These are phyloP conservation scores for Cryptophagus acutangulus DNA, from an alignment of 2,888 invertebrate species.

Conservation along the genomic window DNA sequence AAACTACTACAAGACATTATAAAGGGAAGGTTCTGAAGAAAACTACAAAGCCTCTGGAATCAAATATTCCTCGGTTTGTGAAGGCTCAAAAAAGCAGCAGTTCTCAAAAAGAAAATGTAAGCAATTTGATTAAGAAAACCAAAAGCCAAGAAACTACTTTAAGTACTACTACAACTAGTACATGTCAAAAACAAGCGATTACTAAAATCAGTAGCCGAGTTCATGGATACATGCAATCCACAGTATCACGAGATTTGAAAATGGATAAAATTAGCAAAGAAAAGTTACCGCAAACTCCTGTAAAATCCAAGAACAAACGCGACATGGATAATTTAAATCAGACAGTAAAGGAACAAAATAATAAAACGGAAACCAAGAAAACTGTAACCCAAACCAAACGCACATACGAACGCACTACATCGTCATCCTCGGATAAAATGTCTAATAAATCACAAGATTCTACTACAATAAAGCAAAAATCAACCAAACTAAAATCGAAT, in stretches of 20 bases:
- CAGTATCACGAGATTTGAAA: constrained; percentile 55
- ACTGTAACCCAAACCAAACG: constrained; percentile 16
- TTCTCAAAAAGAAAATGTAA: constrained; percentile 14
- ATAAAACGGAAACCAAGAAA: constrained; percentile 6
- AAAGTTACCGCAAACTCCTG: constrained; percentile 11
- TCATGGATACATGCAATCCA: constrained; percentile 58
- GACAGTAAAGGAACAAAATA: constrained; percentile 28
- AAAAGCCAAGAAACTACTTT: constrained; percentile 13
- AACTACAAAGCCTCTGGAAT: constrained; percentile 6
- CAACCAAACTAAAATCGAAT: constrained; percentile 14
- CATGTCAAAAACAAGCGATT: no score
- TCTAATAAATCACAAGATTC: constrained; percentile 25
- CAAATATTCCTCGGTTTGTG: constrained; percentile 12
- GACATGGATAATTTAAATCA: constrained; percentile 40
- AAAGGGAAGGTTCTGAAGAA: neutral
- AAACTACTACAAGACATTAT: constrained; percentile 10
- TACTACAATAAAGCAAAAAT: constrained; percentile 21
- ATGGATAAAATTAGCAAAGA: constrained; percentile 41
- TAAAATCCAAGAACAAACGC: constrained; percentile 37
- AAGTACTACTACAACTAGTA: constrained; percentile 11
- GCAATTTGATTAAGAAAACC: constrained; percentile 22
- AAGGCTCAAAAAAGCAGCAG: neutral
- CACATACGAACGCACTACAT: constrained; percentile 30
- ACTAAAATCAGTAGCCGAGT: constrained; percentile 38
- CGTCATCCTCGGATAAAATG: constrained; percentile 32